phyloP scores from a whole-genome alignment of 92 coral and sea anemone species.

The Zoanthus gigantus region DNA sequence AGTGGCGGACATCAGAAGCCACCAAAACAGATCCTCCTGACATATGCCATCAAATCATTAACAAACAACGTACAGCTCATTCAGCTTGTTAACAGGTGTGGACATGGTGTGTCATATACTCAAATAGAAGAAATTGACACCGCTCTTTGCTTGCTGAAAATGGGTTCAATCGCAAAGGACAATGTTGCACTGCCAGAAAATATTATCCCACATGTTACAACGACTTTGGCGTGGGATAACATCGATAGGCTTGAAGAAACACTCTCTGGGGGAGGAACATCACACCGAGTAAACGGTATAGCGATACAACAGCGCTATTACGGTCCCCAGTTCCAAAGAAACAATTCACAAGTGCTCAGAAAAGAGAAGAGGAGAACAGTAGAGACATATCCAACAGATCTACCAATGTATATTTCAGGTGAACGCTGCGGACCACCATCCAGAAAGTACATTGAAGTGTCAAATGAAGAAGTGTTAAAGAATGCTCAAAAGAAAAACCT shows the following conservation, averaged over 20 bases:
- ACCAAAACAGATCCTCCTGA: constrained; percentile 72
- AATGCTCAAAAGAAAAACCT: constrained; percentile 49
- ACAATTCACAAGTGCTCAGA: constrained; percentile 8
- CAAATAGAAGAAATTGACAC: constrained; percentile 73
- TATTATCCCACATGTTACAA: constrained; percentile 37
- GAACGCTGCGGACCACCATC: too few species aligned
- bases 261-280: constrained; percentile 47
- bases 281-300: constrained; percentile 61
- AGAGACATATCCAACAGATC: background rate
- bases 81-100: constrained; percentile 63
- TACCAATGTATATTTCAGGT: too few species aligned
- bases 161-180: constrained; percentile 22
- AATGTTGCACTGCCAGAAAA: constrained; percentile 48
- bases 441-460: too few species aligned
- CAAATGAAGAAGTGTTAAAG: constrained; percentile 16
- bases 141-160: constrained; percentile 49
- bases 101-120: constrained; percentile 67
- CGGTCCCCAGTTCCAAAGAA: constrained; percentile 57
- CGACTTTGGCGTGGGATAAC: constrained; percentile 54
- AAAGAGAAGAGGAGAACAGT: constrained; percentile 46
- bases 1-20: constrained; percentile 65
- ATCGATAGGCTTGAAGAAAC: constrained; percentile 53
- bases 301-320: constrained; percentile 50
- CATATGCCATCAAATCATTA: constrained; percentile 66
- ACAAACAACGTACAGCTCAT: constrained; percentile 63